A percentile compares a stretch with the other conserved stretches of the same genome.
Evolutionary conservation across 2,888 invertebrate species (phyloP).

Genomic region (Nomada flava): DNA sequence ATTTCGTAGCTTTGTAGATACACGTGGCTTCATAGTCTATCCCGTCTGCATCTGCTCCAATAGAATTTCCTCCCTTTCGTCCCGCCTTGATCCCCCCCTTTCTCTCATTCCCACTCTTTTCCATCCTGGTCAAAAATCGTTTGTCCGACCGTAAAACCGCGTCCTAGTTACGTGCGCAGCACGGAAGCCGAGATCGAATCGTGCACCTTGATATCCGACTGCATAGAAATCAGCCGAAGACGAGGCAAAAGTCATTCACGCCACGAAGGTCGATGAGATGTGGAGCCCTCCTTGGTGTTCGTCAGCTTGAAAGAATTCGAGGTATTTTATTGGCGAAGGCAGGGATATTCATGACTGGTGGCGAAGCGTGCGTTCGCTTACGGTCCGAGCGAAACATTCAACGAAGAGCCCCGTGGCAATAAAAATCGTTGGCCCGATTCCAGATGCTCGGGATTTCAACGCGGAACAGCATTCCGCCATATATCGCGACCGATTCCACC

Average conservation of each 20-base stretch:
- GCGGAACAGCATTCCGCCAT: constrained; percentile 57
- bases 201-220: constrained; percentile 25
- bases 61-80: constrained; percentile 49
- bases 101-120: not conserved
- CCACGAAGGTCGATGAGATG: constrained; percentile 21
- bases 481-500: constrained; percentile 51
- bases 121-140: constrained; percentile 18
- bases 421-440: constrained; percentile 71
- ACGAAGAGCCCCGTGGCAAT: constrained; percentile 60
- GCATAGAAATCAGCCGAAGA: constrained; percentile 42
- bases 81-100: not conserved
- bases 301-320: constrained; percentile 51
- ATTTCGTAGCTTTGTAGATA: constrained; percentile 59
- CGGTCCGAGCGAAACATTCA: constrained; percentile 57
- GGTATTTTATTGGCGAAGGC: constrained; percentile 61
- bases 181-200: constrained; percentile 32
- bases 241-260: constrained; percentile 14
- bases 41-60: constrained; percentile 59
- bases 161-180: constrained; percentile 35
- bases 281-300: constrained; percentile 41
- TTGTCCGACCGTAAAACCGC: constrained; percentile 50
- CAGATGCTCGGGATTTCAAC: constrained; percentile 69
- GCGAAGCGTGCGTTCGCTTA: constrained; percentile 30
- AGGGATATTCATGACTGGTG: constrained; percentile 63
- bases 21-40: constrained; percentile 16